Conservation (phyloP, 1,140 invertebrate genomes). For the Drosophila paulistorum region DNA sequence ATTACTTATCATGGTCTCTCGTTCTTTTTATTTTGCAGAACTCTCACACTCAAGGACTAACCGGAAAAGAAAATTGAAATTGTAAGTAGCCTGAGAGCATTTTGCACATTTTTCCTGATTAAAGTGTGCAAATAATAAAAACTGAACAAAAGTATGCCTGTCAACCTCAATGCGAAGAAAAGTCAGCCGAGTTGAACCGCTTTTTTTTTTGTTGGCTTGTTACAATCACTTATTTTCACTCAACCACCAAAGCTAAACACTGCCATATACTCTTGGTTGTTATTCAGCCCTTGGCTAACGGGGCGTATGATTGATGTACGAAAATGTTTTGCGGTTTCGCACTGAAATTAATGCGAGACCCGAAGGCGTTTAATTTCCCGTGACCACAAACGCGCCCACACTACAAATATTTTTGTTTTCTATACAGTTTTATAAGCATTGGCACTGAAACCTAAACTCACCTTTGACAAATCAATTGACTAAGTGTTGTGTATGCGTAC, state of each 20-base stretch:
- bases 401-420: constrained; percentile 9
- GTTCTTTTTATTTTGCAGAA: constrained; percentile 29
- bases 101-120: constrained; percentile 55
- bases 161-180: constrained; percentile 33
- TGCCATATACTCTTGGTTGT: neutral
- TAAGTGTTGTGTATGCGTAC: neutral
- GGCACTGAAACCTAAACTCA: neutral
- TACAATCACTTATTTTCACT: constrained; percentile 8
- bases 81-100: constrained; percentile 46
- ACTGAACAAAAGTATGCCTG: constrained; percentile 61
- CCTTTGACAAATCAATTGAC: constrained; percentile 4
- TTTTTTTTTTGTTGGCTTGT: neutral
- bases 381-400: constrained; percentile 14
- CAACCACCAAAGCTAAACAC: neutral
- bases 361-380: constrained; percentile 53
- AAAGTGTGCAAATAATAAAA: constrained; percentile 36
- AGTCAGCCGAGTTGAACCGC: constrained; percentile 23
- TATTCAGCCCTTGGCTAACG: constrained; percentile 36
- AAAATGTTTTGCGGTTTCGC: constrained; percentile 26
- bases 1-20: constrained; percentile 4
- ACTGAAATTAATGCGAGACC: constrained; percentile 39
- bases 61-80: constrained; percentile 50
- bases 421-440: neutral
- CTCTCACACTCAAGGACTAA: constrained; percentile 24
- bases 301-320: constrained; percentile 72